phyloP scores from a whole-genome alignment of 2,113 vertebrate genomes.

The Pycnonotus jocosus region DNA sequence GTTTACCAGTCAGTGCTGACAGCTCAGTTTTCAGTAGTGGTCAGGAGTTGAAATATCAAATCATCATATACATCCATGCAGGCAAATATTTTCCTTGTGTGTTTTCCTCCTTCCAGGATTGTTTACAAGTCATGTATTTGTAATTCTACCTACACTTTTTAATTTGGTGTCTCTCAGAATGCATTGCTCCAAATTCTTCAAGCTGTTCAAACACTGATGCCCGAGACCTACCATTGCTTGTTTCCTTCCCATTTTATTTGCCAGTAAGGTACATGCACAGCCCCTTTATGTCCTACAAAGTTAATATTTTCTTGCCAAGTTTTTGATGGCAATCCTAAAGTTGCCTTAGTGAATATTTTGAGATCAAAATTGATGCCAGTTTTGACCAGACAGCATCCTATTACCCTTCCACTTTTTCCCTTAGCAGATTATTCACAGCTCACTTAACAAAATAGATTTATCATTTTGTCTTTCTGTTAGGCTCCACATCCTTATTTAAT shows the following conservation, averaged over 20 bases:
- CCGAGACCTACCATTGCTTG: accelerated
- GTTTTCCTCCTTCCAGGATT: not conserved
- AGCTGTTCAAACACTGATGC: not conserved
- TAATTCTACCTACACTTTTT: not conserved
- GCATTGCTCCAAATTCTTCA: not conserved
- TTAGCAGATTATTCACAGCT: not conserved
- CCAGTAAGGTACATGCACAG: not conserved
- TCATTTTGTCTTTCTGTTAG: not conserved
- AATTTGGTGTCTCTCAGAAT: not conserved
- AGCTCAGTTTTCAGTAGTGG: not conserved
- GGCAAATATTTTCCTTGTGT: not conserved
- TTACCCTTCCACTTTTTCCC: not conserved
- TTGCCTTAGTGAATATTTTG: not conserved
- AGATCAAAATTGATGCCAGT: not conserved
- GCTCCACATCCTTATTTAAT: not conserved
- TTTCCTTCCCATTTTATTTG: not conserved
- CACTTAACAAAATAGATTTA: not conserved
- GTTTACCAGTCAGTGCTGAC: not conserved
- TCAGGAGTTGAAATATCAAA: not conserved
- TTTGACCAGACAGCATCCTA: not conserved
- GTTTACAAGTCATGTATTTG: not conserved
- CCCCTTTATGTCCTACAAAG: not conserved
- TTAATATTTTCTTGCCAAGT: not conserved
- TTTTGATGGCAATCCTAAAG: not conserved
- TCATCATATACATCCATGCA: not conserved